Evolutionary conservation across 2,113 vertebrate species (phyloP).

Genomic region (Camelus dromedarius): DNA sequence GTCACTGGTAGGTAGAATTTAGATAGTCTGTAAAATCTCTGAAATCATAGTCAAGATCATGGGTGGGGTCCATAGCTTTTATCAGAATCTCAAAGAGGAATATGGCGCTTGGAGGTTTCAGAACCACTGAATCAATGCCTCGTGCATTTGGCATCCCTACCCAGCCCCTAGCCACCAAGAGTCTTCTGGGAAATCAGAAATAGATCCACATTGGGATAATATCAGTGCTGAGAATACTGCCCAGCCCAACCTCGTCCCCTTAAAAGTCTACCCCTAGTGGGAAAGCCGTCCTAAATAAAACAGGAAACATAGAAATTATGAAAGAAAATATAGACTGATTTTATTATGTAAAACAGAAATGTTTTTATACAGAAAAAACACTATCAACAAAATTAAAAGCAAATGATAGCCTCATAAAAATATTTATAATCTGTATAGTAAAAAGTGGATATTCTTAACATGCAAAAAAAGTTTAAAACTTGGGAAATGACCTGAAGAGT

Average conservation of each 20-base stretch:
- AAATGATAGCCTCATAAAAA: slow-evolving; percentile 46
- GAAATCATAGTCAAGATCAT: background rate
- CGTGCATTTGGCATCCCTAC: background rate
- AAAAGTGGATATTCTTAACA: slow-evolving; percentile 47
- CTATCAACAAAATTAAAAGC: slow-evolving; percentile 46
- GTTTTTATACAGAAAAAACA: background rate
- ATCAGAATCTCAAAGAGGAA: background rate
- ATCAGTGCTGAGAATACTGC: background rate
- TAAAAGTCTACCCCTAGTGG: background rate
- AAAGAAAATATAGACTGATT: background rate
- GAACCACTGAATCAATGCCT: background rate
- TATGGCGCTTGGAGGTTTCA: background rate
- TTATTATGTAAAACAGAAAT: slow-evolving; percentile 4
- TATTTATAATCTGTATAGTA: background rate
- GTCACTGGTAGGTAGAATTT: background rate
- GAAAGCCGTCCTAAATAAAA: background rate
- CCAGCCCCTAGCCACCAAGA: background rate
- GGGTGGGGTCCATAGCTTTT: background rate
- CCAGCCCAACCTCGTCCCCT: background rate
- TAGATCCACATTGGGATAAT: background rate
- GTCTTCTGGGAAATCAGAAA: background rate
- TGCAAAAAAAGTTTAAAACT: slow-evolving; percentile 5
- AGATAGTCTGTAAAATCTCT: background rate
- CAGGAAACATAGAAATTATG: background rate
- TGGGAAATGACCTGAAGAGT: background rate